phyloP scores from a whole-genome alignment of 1,140 invertebrate species.

The Heliconius melpomene region DNA sequence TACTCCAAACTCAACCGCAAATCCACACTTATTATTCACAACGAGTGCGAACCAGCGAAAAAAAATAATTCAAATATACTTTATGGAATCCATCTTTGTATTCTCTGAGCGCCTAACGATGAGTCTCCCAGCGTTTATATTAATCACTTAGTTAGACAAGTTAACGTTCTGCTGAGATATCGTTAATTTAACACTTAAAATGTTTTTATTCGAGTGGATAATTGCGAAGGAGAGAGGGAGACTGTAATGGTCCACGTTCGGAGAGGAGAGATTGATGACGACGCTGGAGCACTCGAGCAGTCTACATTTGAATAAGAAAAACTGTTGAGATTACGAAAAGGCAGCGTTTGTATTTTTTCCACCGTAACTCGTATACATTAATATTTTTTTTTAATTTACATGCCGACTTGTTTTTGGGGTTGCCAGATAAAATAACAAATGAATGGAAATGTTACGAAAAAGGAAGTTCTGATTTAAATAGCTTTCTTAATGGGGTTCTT shows the following conservation, averaged over 20 bases:
- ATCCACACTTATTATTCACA: slow-evolving; percentile 10
- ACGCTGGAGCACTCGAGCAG: slow-evolving; percentile 69
- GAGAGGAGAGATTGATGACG: slow-evolving; percentile 74
- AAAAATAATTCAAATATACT: slow-evolving; percentile 18
- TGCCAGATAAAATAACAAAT: slow-evolving; percentile 68
- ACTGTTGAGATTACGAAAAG: slow-evolving; percentile 59
- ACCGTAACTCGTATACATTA: slow-evolving; percentile 33
- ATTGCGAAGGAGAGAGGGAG: slow-evolving; percentile 68
- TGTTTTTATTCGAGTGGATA: slow-evolving; percentile 78
- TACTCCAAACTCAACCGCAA: neutral
- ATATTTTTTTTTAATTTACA: slow-evolving; percentile 31
- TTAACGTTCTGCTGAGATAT: slow-evolving; percentile 69
- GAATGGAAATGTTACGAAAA: slow-evolving; percentile 33
- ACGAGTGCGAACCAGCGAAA: neutral
- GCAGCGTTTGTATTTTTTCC: slow-evolving; percentile 59
- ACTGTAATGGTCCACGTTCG: slow-evolving; percentile 68
- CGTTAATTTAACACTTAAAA: slow-evolving; percentile 80
- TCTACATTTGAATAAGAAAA: slow-evolving; percentile 73
- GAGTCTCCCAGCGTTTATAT: slow-evolving; percentile 39
- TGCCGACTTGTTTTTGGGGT: neutral
- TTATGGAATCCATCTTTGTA: neutral
- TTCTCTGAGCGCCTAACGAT: slow-evolving; percentile 19
- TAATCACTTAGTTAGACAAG: slow-evolving; percentile 72
- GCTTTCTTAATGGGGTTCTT: neutral
- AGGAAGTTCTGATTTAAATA: slow-evolving; percentile 7